These are phyloP conservation scores for Notolepis coatsorum DNA, from an alignment of 2,797 vertebrate genomes.

Conservation along the genomic window DNA sequence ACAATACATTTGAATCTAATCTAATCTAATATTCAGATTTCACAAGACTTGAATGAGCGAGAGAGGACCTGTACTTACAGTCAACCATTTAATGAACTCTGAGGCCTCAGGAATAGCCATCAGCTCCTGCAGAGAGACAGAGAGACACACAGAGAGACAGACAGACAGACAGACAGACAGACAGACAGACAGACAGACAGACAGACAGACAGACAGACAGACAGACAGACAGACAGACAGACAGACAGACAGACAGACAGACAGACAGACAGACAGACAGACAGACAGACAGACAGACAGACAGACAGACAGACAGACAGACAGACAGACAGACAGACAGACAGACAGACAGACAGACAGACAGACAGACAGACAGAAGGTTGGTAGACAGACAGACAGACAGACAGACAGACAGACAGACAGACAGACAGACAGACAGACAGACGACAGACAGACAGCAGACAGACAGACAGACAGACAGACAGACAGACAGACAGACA, in stretches of 20 bases:
- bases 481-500: slow-evolving; percentile 3
- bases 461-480: not conserved
- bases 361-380: not conserved
- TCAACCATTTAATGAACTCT: slow-evolving; percentile 86
- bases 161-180: not conserved
- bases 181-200: not conserved
- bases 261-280: too few relatives aligned
- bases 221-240: not conserved
- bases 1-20: too few relatives aligned
- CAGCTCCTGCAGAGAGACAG: slow-evolving; percentile 82
- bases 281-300: too few relatives aligned
- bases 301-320: not conserved
- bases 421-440: not conserved
- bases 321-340: not conserved
- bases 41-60: too few relatives aligned
- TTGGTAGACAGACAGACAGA: not conserved
- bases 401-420: slow-evolving; percentile 14
- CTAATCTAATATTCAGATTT: too few relatives aligned
- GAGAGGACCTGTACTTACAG: slow-evolving; percentile 83
- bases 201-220: too few relatives aligned
- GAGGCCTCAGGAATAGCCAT: slow-evolving; percentile 78
- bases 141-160: too few relatives aligned
- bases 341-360: not conserved
- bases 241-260: not conserved
- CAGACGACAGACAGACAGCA: too few relatives aligned